phyloP scores from a whole-genome alignment of 2,888 invertebrate species.

The Polydrusus pterygomalis region DNA sequence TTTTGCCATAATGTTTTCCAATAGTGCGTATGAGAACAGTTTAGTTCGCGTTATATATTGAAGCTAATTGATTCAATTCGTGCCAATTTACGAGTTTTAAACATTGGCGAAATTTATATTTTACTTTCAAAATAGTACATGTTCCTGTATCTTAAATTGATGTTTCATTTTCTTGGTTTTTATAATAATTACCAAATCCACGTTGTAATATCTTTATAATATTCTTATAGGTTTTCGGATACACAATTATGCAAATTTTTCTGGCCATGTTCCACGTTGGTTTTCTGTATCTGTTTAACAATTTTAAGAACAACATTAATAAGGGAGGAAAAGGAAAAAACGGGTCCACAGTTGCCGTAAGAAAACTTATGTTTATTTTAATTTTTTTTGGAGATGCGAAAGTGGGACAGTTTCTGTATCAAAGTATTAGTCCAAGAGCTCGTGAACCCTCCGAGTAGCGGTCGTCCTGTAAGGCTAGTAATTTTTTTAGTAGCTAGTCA shows the following conservation, averaged over 20 bases:
- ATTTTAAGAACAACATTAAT: constrained; percentile 83
- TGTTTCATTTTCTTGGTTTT: too few species aligned
- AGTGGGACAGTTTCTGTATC: too few species aligned
- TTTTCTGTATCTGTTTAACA: constrained; percentile 79
- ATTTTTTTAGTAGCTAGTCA: too few species aligned
- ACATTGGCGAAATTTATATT: too few species aligned
- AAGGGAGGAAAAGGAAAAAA: constrained; percentile 96
- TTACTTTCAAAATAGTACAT: too few species aligned
- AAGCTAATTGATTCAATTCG: constrained; percentile 17
- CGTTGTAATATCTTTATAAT: constrained; percentile 8
- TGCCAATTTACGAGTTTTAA: neutral
- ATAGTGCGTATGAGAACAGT: too few species aligned
- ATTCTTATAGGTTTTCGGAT: constrained; percentile 71
- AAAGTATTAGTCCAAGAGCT: too few species aligned
- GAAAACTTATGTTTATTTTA: constrained; percentile 63
- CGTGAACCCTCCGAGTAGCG: too few species aligned
- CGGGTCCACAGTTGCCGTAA: constrained; percentile 97
- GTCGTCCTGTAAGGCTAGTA: too few species aligned
- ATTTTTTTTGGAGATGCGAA: constrained; percentile 1
- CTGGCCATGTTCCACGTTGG: constrained; percentile 75
- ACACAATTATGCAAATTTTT: constrained; percentile 69
- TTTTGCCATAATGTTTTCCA: neutral
- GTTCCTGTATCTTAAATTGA: too few species aligned
- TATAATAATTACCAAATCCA: neutral
- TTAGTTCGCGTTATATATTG: neutral